Evolutionary conservation across 1,140 invertebrate species (phyloP).

Genomic region (Bradysia coprophila): DNA sequence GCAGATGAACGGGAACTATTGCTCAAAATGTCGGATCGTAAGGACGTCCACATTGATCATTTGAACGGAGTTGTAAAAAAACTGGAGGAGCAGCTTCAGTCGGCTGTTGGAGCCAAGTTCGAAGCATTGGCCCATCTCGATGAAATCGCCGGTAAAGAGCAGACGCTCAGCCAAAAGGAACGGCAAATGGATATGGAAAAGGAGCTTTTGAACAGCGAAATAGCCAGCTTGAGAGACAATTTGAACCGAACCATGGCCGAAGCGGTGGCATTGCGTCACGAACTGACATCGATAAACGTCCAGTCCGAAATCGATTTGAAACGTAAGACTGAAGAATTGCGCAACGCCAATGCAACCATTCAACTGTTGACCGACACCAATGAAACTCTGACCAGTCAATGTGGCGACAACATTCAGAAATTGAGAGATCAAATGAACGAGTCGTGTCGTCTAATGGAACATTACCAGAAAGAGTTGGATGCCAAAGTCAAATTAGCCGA

Average conservation of each 20-base stretch:
- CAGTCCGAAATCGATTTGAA: slow-evolving; percentile 56
- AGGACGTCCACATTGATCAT: slow-evolving; percentile 47
- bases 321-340: slow-evolving; percentile 61
- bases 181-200: slow-evolving; percentile 67
- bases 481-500: slow-evolving; percentile 70
- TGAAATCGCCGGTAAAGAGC: slow-evolving; percentile 59
- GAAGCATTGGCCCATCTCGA: slow-evolving; percentile 60
- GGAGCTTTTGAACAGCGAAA: slow-evolving; percentile 50
- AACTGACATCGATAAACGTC: slow-evolving; percentile 48
- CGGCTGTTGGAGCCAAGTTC: slow-evolving; percentile 57
- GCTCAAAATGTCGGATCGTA: slow-evolving; percentile 42
- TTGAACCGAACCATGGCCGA: slow-evolving; percentile 54
- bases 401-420: slow-evolving; percentile 53
- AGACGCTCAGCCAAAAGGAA: slow-evolving; percentile 60
- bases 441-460: slow-evolving; percentile 57
- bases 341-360: slow-evolving; percentile 39
- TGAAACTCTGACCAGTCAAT: slow-evolving; percentile 41
- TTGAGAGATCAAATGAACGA: slow-evolving; percentile 54
- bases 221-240: slow-evolving; percentile 54
- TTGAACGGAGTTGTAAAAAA: slow-evolving; percentile 40
- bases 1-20: slow-evolving; percentile 53
- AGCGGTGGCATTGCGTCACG: slow-evolving; percentile 50
- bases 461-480: slow-evolving; percentile 65
- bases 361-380: slow-evolving; percentile 42
- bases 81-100: slow-evolving; percentile 41